Conservation (phyloP, 2,113 vertebrate species). For the Chaenogobius annularis region DNA sequence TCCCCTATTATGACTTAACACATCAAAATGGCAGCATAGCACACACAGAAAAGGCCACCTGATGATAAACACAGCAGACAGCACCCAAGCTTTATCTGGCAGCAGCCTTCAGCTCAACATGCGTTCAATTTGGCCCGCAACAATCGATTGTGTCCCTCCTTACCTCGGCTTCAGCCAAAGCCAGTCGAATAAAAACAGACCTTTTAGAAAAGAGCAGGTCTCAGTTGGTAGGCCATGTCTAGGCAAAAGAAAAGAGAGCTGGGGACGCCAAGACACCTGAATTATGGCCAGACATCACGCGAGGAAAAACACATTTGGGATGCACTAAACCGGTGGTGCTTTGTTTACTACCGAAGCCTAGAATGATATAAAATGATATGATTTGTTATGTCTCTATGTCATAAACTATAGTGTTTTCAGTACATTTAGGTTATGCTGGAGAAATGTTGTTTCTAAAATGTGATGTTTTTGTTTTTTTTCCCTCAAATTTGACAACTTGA, state of each 20-base stretch:
- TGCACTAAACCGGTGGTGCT: background rate
- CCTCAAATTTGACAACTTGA: no score
- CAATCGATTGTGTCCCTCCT: conserved; percentile 78
- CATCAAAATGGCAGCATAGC: conserved; percentile 78
- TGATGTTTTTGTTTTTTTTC: no score
- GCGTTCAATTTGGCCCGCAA: conserved; percentile 78
- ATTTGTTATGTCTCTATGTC: background rate
- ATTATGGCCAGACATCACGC: conserved; percentile 22
- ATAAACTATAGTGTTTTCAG: background rate
- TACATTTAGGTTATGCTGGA: background rate
- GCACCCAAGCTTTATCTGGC: conserved; percentile 72
- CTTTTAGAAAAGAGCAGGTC: conserved; percentile 66
- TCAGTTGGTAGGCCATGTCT: conserved; percentile 62
- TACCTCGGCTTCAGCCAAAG: conserved; percentile 60
- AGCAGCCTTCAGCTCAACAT: conserved; percentile 72
- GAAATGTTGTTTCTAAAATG: background rate
- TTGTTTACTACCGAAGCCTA: background rate
- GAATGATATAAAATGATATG: background rate
- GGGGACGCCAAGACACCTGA: conserved; percentile 32
- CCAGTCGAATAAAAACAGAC: conserved; percentile 70
- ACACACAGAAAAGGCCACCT: conserved; percentile 81
- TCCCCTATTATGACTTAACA: conserved; percentile 82
- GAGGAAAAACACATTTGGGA: background rate
- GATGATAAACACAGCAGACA: conserved; percentile 79
- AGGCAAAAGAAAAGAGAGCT: conserved; percentile 37